Evolutionary conservation across 2,797 vertebrate genomes (phyloP), one percentile per base, ranked within the genome.

Genomic region (Neomorphus geoffroyi): DNA sequence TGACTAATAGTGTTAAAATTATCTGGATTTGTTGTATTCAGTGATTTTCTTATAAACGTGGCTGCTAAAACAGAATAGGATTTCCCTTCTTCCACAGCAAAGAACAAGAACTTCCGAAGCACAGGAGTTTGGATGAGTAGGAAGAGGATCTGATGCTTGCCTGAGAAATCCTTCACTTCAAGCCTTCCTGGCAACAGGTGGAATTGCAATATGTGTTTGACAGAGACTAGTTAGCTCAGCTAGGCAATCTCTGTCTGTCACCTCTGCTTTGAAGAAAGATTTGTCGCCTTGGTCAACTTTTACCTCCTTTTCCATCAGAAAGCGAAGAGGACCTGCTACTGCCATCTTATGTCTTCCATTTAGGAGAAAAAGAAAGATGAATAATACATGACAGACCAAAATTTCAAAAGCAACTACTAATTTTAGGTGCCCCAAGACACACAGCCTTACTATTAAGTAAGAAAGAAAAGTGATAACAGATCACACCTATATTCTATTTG

Each of bases 371-470:
- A 71, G n/a, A 50, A 80, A 62, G 46, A 90, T 95, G 46, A 97
- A 93, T 96, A 93, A 90, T 96, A 56, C 89, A 88, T 66, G 65
- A 80, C 24, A 74, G 48, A 53, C 58, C 50, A 75, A 77, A 80
- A 86, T 90, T 92, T 93, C 50, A 22, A 82, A 92, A 91, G 74
- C 78, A 60, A 12, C 64, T 92, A 19, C 92, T 94, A 62, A 91
- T 91, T 94, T 95, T 93, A 93, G 62, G 43, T 83, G 87, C 43
- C 67, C 66, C 51, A 65, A 83, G 89, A 91, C 75, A 66, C 81
- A 58, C 37, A 86, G 69, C 46, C 58, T 72, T 56, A 56, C 54
- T 90, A 81, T 86, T 96, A 92, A 80, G 61, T 90, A 79, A 94
- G 80, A 80, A 80, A 86, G 53, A 82, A 78, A 71, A 94, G 71